Evolutionary conservation across 2,113 vertebrate genomes (phyloP).

Genomic region (Tragelaphus buxtoni): DNA sequence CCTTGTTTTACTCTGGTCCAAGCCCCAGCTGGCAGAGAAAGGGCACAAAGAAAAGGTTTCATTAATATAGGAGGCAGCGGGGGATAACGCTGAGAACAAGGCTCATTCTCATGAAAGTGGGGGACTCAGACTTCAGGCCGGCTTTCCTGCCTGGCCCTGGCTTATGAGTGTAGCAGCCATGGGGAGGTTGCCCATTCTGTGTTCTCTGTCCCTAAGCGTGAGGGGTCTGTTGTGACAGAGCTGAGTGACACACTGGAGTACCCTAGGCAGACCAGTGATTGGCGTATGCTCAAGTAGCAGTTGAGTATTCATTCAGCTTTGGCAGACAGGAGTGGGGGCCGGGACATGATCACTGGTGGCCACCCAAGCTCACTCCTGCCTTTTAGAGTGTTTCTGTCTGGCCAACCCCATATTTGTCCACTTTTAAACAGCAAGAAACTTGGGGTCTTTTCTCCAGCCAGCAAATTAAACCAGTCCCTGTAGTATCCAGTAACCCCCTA

Average conservation of each 20-base stretch:
- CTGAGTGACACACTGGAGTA: too few species aligned
- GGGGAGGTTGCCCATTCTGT: not conserved
- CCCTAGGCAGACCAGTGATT: not conserved
- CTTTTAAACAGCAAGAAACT: not conserved
- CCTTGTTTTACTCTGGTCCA: not conserved
- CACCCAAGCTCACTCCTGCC: rapidly evolving
- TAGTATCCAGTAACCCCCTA: too few species aligned
- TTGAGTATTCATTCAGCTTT: not conserved
- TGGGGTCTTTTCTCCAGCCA: not conserved
- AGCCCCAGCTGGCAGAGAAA: not conserved
- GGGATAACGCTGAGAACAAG: not conserved
- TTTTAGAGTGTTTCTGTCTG: not conserved
- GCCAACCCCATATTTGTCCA: not conserved
- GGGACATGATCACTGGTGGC: rapidly evolving
- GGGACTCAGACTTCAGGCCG: not conserved
- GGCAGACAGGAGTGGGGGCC: not conserved
- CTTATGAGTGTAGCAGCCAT: too few species aligned
- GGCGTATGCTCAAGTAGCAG: not conserved
- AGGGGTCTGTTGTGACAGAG: not conserved
- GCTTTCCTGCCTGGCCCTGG: not conserved
- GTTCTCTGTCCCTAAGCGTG: not conserved
- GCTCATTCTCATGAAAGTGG: not conserved
- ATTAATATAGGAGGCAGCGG: rapidly evolving
- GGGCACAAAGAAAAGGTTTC: not conserved
- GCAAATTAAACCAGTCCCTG: rapidly evolving